A percentile compares a stretch with the other conserved stretches of the same genome.
phyloP scores from a whole-genome alignment of 2,888 invertebrate species.

The Folsomia manolachei region DNA sequence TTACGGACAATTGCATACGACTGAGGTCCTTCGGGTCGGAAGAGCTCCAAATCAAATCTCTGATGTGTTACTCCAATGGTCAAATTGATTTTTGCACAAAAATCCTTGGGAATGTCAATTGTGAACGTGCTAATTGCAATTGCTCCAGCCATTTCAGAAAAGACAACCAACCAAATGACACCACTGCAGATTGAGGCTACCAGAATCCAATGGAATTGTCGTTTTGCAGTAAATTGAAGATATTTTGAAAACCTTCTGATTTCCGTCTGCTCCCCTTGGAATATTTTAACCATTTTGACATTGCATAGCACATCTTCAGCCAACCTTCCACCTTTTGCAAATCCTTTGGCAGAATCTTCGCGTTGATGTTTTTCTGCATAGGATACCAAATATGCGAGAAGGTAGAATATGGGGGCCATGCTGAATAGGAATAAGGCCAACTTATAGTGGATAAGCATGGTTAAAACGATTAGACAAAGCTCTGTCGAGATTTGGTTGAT shows the following conservation, averaged over 20 bases:
- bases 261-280: conserved; percentile 29
- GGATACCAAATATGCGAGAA: conserved; percentile 17
- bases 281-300: conserved; percentile 39
- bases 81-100: too few relatives aligned
- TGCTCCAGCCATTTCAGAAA: neutral
- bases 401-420: conserved; percentile 20
- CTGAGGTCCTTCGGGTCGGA: neutral
- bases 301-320: conserved; percentile 34
- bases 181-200: conserved; percentile 20
- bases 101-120: neutral
- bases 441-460: conserved; percentile 9
- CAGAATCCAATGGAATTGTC: conserved; percentile 16
- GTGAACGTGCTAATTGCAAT: conserved; percentile 10
- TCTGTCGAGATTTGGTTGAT: conserved; percentile 1
- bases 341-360: conserved; percentile 3
- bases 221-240: neutral
- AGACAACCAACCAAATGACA: conserved; percentile 22
- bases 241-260: neutral
- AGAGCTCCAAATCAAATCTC: neutral
- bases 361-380: conserved; percentile 16
- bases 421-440: conserved; percentile 13
- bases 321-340: conserved; percentile 10
- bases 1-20: neutral
- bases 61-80: too few relatives aligned
- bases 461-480: conserved; percentile 11